Evolutionary conservation across 1,140 invertebrate species (phyloP).

Genomic region (Dendrolimus kikuchii): DNA sequence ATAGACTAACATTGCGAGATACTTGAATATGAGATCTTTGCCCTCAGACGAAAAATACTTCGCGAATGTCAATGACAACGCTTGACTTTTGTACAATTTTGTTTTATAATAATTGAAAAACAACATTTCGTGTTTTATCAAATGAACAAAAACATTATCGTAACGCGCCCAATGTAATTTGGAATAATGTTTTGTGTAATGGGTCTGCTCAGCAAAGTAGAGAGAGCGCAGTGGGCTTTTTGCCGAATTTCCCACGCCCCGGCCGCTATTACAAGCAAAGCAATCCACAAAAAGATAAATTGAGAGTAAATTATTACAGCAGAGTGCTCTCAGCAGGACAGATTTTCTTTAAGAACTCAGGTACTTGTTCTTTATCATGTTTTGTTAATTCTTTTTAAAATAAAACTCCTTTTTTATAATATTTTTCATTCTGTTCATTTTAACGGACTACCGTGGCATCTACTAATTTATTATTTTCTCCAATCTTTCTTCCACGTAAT

Average conservation of each 20-base stretch:
- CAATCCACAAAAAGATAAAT: conserved; percentile 55
- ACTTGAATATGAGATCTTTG: too few species aligned
- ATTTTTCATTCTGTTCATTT: too few species aligned
- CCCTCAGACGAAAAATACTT: too few species aligned
- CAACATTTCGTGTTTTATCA: conserved; percentile 28
- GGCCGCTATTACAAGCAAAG: conserved; percentile 43
- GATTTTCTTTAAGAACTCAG: conserved; percentile 41
- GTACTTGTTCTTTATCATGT: conserved; percentile 32
- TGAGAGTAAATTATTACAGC: conserved; percentile 50
- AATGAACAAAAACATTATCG: conserved; percentile 41
- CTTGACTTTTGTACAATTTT: conserved; percentile 13
- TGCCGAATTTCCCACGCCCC: conserved; percentile 40
- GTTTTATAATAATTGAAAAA: conserved; percentile 27
- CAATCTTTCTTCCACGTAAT: too few species aligned
- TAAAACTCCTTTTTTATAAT: conserved; percentile 7
- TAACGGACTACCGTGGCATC: too few species aligned
- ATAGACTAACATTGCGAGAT: too few species aligned
- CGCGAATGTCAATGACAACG: too few species aligned
- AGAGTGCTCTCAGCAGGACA: conserved; percentile 53
- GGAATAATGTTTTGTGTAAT: conserved; percentile 47
- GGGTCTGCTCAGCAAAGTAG: conserved; percentile 32
- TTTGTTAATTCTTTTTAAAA: conserved; percentile 28
- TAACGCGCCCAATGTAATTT: conserved; percentile 41
- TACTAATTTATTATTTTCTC: too few species aligned
- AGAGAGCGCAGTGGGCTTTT: conserved; percentile 37